Evolutionary conservation across 2,113 vertebrate species (phyloP), one percentile per base, ranked within the genome.

Genomic region (Coracopsis vasa): DNA sequence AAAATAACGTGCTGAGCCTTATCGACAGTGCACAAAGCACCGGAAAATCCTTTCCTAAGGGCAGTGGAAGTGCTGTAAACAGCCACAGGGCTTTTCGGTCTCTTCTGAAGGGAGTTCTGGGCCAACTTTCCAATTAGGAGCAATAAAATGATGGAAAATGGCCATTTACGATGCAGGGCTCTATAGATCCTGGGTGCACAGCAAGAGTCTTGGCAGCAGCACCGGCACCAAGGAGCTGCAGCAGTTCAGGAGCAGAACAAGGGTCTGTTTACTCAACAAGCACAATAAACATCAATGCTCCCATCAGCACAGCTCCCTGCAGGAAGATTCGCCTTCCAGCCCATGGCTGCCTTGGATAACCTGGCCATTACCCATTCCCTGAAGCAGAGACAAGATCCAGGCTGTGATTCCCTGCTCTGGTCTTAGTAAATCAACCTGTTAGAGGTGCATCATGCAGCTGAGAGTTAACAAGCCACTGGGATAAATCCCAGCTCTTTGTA

Each of bases 231-330:
- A 23, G 0, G 48, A 79, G 70, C 14, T 4, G 3, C 56, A 81
- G 70, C 41, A 70, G 70, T 28, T 78, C 33, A 56, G 73, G 27
- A 84, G 54, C 47, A 91, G 60, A 89, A 50, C 12, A 73, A 80
- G 75, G 41, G 65, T 91, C 90, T 87, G 58, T 83, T 92, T 93
- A 88, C 84, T 93, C 69, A 77, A 42, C 45, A 90, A 58, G n/a
- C 0, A 0, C 66, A 66, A 51, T 71, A 88, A 90, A 72, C 23
- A 13, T 56, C 66, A 72, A 65, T 66, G 80, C 82, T 94, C 77
- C 64, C 1, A 0, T 72, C 48, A 45, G 35, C 48, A 62, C 3
- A 0, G 62, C 58, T 88, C 71, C 85, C 91, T 58, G 62, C 78
- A 94, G 78, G 48, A 71, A 82, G 41, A 11, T 56, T 82, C 80